Evolutionary conservation across 2,888 invertebrate genomes (phyloP), one percentile per base, ranked within the genome.

Genomic region (Limnephilus lunatus): DNA sequence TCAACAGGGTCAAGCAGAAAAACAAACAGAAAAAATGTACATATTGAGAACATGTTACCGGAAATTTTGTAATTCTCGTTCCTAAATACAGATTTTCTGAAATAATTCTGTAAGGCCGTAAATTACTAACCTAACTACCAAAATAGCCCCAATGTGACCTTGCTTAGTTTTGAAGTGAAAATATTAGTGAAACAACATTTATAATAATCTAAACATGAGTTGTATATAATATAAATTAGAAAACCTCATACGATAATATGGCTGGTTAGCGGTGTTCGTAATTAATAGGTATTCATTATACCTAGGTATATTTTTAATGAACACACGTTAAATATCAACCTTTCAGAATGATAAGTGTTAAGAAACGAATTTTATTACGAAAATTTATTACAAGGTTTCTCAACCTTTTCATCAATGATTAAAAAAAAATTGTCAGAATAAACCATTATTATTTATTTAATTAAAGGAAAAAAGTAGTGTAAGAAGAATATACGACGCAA

Each of bases 1-100:
- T 89, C 88, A 89, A 81, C 81, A 35, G 80, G 88, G 88, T 35
- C 35, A 68, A 68, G 31, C 48, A 53, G 30, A 80, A 68, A 89
- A 31, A 39, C 4, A 89, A 89, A 89, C 80, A 89, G 82, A 30
- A 82, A 32, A 32, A 32, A 32, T 82, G 14, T 82, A 32, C 30
- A 82, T 31, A 32, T 82, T 32, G 32, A 31, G 15, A 82, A 82
- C 31, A 82, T 82, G 31, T 82, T 82, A 31, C 68, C 9, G 25
- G 2, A 68, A 68, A 68, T 68, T 25, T 68, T 68, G n/a, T 25
- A 25, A 25, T 9, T n/a, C 25, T 68, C 68, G 25, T 68, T 5
- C 68, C 68, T 68, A 9, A 68, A 68, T 25, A 25, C 9, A 68
- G n/a, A 68, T n/a, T 68, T 68, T 7, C n/a, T 25, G 9, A 68